A percentile compares a stretch with the other conserved stretches of the same genome.
phyloP scores from a whole-genome alignment of 2,797 vertebrate genomes.

The Cercopithecus diana region DNA sequence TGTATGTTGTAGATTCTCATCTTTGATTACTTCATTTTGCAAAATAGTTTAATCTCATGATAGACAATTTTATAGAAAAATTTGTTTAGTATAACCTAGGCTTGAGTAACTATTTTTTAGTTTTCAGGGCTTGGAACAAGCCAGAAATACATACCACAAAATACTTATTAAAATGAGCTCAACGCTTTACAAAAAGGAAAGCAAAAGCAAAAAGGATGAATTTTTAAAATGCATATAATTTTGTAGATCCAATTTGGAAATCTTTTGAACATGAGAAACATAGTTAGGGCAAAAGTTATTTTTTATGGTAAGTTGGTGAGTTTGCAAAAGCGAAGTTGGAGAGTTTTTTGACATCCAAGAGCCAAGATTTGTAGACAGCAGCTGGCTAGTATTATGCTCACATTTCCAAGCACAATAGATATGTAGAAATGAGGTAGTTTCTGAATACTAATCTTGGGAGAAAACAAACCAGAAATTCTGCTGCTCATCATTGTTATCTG shows the following conservation, averaged over 20 bases:
- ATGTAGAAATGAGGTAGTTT: constrained; percentile 21
- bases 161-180: neutral
- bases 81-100: neutral
- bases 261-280: neutral
- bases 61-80: neutral
- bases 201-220: neutral
- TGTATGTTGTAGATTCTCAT: neutral
- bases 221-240: neutral
- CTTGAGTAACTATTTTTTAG: neutral
- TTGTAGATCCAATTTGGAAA: neutral
- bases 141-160: neutral
- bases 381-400: constrained; percentile 26
- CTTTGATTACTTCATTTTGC: constrained; percentile 5
- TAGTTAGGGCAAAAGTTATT: neutral
- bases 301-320: constrained; percentile 23
- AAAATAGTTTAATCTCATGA: neutral
- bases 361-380: constrained; percentile 27
- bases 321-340: constrained; percentile 43
- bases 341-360: constrained; percentile 15
- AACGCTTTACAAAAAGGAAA: neutral
- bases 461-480: constrained; percentile 6
- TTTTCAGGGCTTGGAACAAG: neutral
- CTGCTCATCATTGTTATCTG: neutral
- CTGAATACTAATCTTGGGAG: neutral
- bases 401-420: constrained; percentile 29